Base-by-base conservation (phyloP, 2,888 invertebrate species). In the Cheilosia soror region DNA sequence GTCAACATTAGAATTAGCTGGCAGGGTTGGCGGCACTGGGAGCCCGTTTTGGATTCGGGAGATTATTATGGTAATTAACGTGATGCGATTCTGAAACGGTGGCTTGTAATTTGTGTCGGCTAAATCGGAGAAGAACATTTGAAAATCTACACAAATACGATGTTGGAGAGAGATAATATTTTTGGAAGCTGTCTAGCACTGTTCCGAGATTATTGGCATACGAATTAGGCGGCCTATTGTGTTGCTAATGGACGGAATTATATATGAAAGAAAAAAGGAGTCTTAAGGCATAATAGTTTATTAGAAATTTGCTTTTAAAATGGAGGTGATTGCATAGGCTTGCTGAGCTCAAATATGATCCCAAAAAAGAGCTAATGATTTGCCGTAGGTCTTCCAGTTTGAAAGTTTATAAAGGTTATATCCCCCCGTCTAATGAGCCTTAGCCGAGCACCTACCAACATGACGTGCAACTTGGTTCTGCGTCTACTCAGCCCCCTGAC, bases 1-100 rank as follows among this genome's bases (percentile, higher is more conserved):
- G 58, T 33, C 51, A 62, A 58, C 47, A 65, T 58, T 66, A 29
- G 66, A 72, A 75, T 81, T 81, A 81, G 68, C 63, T 69, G 55
- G 62, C 60, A 53, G 31, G 40, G 62, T 49, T 62, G 37, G 29
- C 4, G 4, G 29, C 29, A 11, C 9, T 37, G 55, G 49, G 31
- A 57, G 47, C 80, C 75, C 31, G 57, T 49, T 57, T 29, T 47
- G 29, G 33, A 69, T 69, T 75, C 42, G 27, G 27, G 51, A 33
- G 75, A 75, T 75, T 81, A 81, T 73, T 63, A 81, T 81, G 75
- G 62, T 69, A 75, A 75, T 81, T 62, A 81, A 62, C 68, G 29
- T 57, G 75, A 62, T 63, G 68, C 51, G 53, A 66, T 73, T 73
- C 53, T 31, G 78, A 29, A 63, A 65, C 40, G 44, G 20, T 71